Percentiles rank a stretch among this genome's conserved stretches.
Evolutionary conservation across 2,888 invertebrate genomes (phyloP).

Genomic region (Drosophila diplacantha): DNA sequence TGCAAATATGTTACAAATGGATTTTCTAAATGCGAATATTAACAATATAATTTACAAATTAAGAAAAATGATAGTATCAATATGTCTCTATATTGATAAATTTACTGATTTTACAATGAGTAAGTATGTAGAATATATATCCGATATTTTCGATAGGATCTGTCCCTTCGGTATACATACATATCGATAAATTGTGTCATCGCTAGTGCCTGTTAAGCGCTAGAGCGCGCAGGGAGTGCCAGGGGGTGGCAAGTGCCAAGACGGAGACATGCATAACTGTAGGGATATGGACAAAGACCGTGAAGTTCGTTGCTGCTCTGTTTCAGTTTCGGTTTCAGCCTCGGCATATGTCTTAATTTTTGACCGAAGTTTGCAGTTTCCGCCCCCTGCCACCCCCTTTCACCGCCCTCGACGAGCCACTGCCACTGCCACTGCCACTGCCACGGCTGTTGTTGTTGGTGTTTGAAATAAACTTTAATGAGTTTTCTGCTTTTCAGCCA

Average conservation of each 20-base stretch:
- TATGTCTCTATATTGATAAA: too few species aligned
- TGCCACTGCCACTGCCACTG: conserved; percentile 1
- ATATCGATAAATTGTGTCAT: background rate
- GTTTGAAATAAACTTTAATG: conserved; percentile 72
- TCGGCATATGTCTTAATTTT: conserved; percentile 59
- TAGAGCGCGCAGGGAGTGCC: background rate
- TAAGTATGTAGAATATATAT: too few species aligned
- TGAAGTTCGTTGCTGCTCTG: conserved; percentile 29
- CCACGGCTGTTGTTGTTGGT: conserved; percentile 35
- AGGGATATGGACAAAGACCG: conserved; percentile 20
- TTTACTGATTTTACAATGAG: too few species aligned
- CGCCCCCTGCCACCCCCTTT: background rate
- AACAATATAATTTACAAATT: too few species aligned
- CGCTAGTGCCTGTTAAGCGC: background rate
- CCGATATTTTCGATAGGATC: too few species aligned
- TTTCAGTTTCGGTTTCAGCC: conserved; percentile 37
- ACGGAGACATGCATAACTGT: conserved; percentile 39
- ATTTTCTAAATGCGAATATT: too few species aligned
- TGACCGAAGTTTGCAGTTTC: conserved; percentile 47
- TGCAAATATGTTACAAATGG: too few species aligned
- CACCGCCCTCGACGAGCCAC: background rate
- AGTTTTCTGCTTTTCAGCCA: conserved; percentile 73
- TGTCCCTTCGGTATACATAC: conserved; percentile 6
- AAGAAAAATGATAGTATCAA: too few species aligned
- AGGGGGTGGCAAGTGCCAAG: conserved; percentile 1